Evolutionary conservation across 2,888 invertebrate genomes (phyloP).

Genomic region (Lumbricus terrestris): DNA sequence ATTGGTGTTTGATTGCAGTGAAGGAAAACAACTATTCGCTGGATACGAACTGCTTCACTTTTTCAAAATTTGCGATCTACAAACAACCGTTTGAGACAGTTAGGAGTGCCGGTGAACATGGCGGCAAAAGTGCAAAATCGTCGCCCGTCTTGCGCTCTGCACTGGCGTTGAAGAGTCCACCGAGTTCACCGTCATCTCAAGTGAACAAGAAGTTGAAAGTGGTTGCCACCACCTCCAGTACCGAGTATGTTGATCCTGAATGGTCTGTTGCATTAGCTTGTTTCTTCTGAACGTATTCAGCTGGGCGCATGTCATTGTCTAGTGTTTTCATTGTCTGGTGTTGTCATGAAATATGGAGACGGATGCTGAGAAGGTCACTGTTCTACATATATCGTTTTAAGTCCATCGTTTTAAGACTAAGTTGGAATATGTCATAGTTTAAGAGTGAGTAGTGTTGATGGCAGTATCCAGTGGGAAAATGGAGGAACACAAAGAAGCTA

Average conservation of each 20-base stretch:
- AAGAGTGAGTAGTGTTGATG: neutral
- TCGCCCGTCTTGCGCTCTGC: neutral
- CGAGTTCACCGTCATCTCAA: neutral
- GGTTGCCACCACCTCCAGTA: neutral
- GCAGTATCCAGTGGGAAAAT: neutral
- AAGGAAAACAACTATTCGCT: neutral
- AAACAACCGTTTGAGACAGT: constrained; percentile 7
- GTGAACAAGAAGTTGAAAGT: neutral
- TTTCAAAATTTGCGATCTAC: constrained; percentile 9
- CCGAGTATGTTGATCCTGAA: neutral
- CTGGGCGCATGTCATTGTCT: neutral
- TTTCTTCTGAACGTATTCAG: neutral
- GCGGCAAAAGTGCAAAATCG: neutral
- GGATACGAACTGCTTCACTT: neutral
- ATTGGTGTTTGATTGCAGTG: neutral
- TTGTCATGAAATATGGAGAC: too few relatives aligned
- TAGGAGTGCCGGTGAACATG: neutral
- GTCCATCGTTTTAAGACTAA: too few relatives aligned
- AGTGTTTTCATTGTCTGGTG: too few relatives aligned
- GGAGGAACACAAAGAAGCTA: neutral
- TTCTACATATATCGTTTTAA: too few relatives aligned
- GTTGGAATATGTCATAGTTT: neutral
- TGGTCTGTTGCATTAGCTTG: neutral
- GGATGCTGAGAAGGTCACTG: too few relatives aligned
- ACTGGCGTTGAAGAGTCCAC: neutral